Evolutionary conservation across 2,888 invertebrate species (phyloP).

Genomic region (Platycnemis pennipes): DNA sequence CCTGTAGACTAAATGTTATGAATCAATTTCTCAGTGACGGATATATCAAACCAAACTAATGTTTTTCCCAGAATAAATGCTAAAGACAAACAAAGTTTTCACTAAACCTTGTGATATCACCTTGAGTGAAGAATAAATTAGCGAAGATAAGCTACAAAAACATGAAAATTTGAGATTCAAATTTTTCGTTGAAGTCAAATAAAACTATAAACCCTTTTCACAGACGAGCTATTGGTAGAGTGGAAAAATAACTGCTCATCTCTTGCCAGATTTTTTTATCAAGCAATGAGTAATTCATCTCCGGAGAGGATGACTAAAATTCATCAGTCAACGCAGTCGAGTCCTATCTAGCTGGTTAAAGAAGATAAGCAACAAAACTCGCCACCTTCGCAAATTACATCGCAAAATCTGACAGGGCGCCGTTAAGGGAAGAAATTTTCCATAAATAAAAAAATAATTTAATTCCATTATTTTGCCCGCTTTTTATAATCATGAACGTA

Average conservation of each 20-base stretch:
- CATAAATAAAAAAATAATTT: no score
- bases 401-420: no score
- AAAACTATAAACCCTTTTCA: not conserved
- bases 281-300: not conserved
- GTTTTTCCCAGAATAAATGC: no score
- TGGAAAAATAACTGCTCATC: not conserved
- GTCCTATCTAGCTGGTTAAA: not conserved
- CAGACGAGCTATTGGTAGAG: not conserved
- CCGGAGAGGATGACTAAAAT: not conserved
- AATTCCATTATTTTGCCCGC: no score
- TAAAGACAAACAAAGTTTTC: no score
- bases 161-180: not conserved
- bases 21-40: no score
- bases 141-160: not conserved
- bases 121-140: no score
- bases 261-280: not conserved
- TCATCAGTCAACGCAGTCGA: not conserved
- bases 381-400: not conserved
- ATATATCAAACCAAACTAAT: no score
- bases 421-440: no score
- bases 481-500: no score
- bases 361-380: not conserved
- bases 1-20: no score
- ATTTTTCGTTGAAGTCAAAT: not conserved
- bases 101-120: no score